Conservation (phyloP, 2,797 vertebrate species). For the Mallotus villosus region DNA sequence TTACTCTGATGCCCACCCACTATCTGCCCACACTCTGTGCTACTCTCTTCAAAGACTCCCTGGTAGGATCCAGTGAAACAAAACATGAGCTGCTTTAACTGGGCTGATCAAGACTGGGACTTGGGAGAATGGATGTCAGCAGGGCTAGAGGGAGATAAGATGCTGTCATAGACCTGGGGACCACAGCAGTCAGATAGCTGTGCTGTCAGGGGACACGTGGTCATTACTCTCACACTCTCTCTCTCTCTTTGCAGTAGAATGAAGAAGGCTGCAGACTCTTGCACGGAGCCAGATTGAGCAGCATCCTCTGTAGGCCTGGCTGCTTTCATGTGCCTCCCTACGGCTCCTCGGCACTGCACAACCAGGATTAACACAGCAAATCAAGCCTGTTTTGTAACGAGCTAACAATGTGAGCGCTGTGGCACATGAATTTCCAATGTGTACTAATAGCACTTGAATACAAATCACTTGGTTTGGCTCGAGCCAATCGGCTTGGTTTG, state of each 20-base stretch:
- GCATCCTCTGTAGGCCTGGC: conserved; percentile 45
- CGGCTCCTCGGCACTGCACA: conserved; percentile 42
- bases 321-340: conserved; percentile 29
- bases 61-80: conserved; percentile 48
- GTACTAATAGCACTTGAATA: conserved; percentile 46
- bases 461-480: conserved; percentile 37
- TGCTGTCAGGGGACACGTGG: conserved; percentile 30
- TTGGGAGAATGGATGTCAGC: conserved; percentile 19
- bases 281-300: conserved; percentile 29
- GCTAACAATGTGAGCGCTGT: conserved; percentile 18
- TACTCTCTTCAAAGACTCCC: conserved; percentile 35
- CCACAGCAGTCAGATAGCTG: conserved; percentile 22
- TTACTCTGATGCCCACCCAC: conserved; percentile 32
- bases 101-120: conserved; percentile 44
- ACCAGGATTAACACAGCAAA: conserved; percentile 56
- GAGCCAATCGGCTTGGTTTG: not conserved
- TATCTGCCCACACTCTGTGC: conserved; percentile 32
- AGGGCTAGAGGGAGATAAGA: conserved; percentile 25
- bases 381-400: conserved; percentile 44
- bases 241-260: conserved; percentile 9
- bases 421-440: not conserved
- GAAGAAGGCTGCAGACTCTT: conserved; percentile 35
- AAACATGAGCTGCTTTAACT: conserved; percentile 42
- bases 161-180: conserved; percentile 15
- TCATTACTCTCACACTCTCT: conserved; percentile 29